These are phyloP conservation scores for Pogona vitticeps DNA, from an alignment of 2,113 vertebrate genomes.

Conservation along the genomic window DNA sequence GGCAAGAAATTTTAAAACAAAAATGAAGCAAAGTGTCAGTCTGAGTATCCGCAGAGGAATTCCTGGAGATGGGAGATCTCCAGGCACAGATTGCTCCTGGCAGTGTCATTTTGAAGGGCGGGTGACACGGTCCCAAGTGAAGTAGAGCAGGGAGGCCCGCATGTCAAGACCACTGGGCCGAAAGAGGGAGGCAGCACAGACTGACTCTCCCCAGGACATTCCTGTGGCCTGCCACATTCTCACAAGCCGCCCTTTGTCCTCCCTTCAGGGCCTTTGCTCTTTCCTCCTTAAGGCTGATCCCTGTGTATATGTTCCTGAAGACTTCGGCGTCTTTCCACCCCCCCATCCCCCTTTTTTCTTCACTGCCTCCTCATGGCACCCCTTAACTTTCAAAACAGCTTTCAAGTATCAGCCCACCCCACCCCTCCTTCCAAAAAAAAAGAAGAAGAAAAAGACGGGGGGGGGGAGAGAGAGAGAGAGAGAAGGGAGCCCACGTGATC, in stretches of 20 bases:
- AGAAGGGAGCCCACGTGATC: constrained; percentile 49
- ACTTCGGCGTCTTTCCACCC: constrained; percentile 6
- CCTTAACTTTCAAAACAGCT: not conserved
- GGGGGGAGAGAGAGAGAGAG: not conserved
- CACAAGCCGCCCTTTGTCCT: constrained; percentile 79
- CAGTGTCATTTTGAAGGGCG: not conserved
- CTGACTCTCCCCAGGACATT: constrained; percentile 61
- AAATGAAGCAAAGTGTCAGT: not conserved
- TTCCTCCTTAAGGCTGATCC: not conserved
- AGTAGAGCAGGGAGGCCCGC: not conserved
- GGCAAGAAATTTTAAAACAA: not conserved
- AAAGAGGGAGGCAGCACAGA: constrained; percentile 18
- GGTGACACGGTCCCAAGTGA: constrained; percentile 30
- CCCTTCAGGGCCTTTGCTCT: constrained; percentile 50
- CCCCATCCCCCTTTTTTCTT: not conserved
- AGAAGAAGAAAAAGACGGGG: not conserved
- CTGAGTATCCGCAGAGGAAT: not conserved
- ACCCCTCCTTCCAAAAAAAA: constrained; percentile 26
- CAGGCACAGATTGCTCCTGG: not conserved
- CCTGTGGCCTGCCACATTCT: constrained; percentile 47
- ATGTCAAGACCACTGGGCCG: constrained; percentile 23
- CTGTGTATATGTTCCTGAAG: constrained; percentile 7
- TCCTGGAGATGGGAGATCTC: not conserved
- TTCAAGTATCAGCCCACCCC: constrained; percentile 4
- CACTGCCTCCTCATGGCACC: not conserved